Evolutionary conservation across 2,113 vertebrate genomes (phyloP).

Genomic region (Archocentrus centrarchus): DNA sequence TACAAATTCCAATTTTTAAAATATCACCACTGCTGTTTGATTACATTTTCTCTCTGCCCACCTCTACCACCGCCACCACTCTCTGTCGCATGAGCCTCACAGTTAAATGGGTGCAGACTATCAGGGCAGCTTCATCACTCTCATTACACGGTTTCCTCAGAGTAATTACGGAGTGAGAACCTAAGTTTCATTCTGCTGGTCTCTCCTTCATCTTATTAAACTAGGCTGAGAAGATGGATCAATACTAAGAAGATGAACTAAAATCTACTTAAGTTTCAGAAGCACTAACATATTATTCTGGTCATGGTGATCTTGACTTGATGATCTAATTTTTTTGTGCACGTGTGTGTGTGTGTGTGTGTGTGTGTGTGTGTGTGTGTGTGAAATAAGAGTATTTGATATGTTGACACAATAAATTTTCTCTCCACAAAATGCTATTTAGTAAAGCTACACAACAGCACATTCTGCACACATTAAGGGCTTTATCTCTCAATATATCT

Average conservation of each 20-base stretch:
- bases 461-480: neutral
- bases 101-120: constrained; percentile 38
- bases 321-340: neutral
- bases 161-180: constrained; percentile 45
- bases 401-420: neutral
- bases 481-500: neutral
- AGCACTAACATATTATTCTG: neutral
- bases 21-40: constrained; percentile 31
- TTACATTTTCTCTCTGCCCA: constrained; percentile 31
- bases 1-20: constrained; percentile 51
- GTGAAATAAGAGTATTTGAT: neutral
- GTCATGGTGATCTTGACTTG: neutral
- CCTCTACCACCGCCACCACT: neutral
- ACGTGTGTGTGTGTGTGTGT: neutral
- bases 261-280: constrained; percentile 1
- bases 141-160: constrained; percentile 52
- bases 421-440: neutral
- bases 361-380: neutral
- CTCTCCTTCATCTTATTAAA: constrained; percentile 43
- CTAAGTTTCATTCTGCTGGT: constrained; percentile 26
- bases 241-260: neutral
- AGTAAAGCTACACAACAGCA: neutral
- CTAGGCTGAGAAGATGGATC: constrained; percentile 20
- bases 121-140: constrained; percentile 18
- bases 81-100: neutral